Evolutionary conservation across 2,888 invertebrate genomes (phyloP).

Genomic region (Acanthopleura granulata): DNA sequence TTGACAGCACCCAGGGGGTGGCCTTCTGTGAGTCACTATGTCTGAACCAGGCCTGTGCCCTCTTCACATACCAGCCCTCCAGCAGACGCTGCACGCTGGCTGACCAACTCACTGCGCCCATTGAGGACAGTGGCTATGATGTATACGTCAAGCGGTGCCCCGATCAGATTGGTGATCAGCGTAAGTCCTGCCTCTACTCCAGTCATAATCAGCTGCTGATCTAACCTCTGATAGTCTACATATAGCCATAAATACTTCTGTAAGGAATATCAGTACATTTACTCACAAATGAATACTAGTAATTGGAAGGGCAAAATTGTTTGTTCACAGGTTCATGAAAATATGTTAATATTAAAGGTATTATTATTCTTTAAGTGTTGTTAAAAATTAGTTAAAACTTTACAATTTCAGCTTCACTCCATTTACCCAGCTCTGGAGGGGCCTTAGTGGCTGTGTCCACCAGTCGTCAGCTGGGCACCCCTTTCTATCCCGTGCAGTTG

Average conservation of each 20-base stretch:
- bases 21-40: neutral
- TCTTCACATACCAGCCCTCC: conserved; percentile 26
- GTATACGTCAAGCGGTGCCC: conserved; percentile 50
- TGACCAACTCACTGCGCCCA: conserved; percentile 29
- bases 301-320: no score
- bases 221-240: no score
- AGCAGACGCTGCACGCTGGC: conserved; percentile 31
- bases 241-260: no score
- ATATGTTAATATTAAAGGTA: no score
- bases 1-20: neutral
- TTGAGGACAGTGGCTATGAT: conserved; percentile 33
- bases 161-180: conserved; percentile 19
- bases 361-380: no score
- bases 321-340: no score
- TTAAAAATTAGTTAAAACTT: no score
- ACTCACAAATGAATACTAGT: no score
- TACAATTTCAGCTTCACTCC: conserved; percentile 23
- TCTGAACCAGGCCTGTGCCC: conserved; percentile 26
- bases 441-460: conserved; percentile 29
- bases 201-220: no score
- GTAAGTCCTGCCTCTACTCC: conserved; percentile 27
- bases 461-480: conserved; percentile 35
- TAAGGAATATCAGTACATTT: no score
- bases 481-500: conserved; percentile 42
- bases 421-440: conserved; percentile 33